These are phyloP conservation scores for Falco peregrinus DNA, from an alignment of 2,797 vertebrate genomes.

Conservation along the genomic window DNA sequence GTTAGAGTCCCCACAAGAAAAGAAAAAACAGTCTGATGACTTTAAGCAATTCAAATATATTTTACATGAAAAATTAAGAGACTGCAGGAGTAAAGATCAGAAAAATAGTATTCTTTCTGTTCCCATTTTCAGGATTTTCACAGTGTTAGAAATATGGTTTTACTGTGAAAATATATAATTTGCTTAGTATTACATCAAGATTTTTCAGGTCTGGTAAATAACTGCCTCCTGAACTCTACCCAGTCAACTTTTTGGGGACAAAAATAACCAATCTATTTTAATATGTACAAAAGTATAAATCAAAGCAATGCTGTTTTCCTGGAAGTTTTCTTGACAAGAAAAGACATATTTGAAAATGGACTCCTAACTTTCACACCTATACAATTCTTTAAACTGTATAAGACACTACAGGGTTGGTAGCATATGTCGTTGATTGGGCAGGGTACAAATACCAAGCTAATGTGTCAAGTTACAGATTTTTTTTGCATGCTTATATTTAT, in stretches of 20 bases:
- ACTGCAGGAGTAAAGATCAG: neutral
- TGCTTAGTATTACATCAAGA: neutral
- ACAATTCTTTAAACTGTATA: neutral
- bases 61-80: slow-evolving; percentile 39
- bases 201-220: slow-evolving; percentile 29
- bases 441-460: neutral
- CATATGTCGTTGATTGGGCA: neutral
- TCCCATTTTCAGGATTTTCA: slow-evolving; percentile 7
- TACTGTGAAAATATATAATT: neutral
- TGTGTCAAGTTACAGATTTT: neutral
- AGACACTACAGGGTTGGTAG: neutral
- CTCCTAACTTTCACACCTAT: neutral
- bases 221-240: neutral
- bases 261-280: slow-evolving; percentile 17
- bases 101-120: neutral
- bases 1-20: neutral
- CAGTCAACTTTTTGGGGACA: neutral
- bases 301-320: neutral
- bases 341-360: neutral
- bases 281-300: neutral
- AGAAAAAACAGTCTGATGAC: neutral
- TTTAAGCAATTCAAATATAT: slow-evolving; percentile 18
- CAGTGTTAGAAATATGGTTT: neutral
- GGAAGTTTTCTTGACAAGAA: neutral
- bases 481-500: neutral